Percentiles rank a stretch among this genome's conserved stretches.
phyloP scores from a whole-genome alignment of 2,113 vertebrate species.

The Acrocephalus arundinaceus region DNA sequence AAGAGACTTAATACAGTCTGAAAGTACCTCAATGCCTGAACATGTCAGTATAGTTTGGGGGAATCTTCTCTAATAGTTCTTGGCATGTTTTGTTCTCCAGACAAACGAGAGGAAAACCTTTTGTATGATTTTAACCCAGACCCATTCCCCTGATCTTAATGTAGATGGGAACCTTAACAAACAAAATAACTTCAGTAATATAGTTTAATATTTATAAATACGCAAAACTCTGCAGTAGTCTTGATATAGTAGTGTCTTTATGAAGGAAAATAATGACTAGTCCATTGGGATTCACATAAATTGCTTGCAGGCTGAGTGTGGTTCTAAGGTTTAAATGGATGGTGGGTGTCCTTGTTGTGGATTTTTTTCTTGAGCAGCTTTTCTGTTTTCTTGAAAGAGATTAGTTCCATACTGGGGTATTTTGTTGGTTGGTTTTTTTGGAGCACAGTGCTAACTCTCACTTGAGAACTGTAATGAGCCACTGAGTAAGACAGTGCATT shows the following conservation, averaged over 20 bases:
- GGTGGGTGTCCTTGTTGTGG: not conserved
- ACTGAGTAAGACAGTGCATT: not conserved
- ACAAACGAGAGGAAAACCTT: conserved; percentile 10
- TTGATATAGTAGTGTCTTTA: not conserved
- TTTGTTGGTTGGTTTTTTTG: not conserved
- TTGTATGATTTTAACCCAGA: conserved; percentile 5
- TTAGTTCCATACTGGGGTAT: not conserved
- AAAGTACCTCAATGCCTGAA: conserved; percentile 47
- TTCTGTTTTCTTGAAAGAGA: not conserved
- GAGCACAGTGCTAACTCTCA: not conserved
- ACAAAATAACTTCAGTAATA: not conserved
- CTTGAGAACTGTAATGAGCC: not conserved
- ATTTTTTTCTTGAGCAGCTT: not conserved
- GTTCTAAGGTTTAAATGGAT: not conserved
- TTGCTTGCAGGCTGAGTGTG: not conserved
- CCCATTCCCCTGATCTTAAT: not conserved
- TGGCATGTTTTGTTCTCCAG: conserved; percentile 51
- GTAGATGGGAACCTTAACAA: not conserved
- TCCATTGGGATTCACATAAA: not conserved
- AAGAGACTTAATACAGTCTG: conserved; percentile 36
- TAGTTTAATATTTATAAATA: not conserved
- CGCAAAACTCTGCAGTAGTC: not conserved
- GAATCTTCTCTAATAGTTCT: conserved; percentile 34
- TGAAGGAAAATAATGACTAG: not conserved
- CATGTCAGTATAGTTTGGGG: conserved; percentile 9